phyloP scores from a whole-genome alignment of 2,888 invertebrate genomes.

The Xestia sexstrigata region DNA sequence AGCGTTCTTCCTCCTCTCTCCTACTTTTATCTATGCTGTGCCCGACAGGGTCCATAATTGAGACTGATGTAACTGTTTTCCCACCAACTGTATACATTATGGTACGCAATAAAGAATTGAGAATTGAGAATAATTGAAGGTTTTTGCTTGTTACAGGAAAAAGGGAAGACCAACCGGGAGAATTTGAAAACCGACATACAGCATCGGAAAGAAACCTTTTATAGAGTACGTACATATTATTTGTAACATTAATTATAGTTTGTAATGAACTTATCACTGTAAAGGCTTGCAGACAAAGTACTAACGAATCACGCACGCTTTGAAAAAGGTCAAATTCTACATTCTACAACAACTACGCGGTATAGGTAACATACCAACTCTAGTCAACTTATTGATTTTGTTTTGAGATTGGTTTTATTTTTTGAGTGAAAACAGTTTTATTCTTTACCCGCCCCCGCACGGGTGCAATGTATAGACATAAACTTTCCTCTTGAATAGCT shows the following conservation, averaged over 20 bases:
- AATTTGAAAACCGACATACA: slow-evolving; percentile 88
- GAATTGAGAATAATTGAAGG: slow-evolving; percentile 9
- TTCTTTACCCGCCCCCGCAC: too few relatives aligned
- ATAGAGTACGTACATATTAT: slow-evolving; percentile 81
- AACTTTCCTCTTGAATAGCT: too few relatives aligned
- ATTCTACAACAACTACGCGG: slow-evolving; percentile 36
- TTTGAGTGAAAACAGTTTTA: neutral
- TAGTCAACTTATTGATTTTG: too few relatives aligned
- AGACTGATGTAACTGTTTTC: too few relatives aligned
- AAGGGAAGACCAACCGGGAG: slow-evolving; percentile 86
- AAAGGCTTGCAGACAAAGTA: slow-evolving; percentile 22
- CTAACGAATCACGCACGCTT: slow-evolving; percentile 45
- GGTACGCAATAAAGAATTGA: too few relatives aligned
- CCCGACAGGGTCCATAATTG: too few relatives aligned
- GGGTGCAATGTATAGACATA: too few relatives aligned
- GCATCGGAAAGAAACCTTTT: slow-evolving; percentile 88
- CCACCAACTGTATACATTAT: too few relatives aligned
- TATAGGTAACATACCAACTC: neutral
- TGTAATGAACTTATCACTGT: slow-evolving; percentile 14
- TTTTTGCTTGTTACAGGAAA: slow-evolving; percentile 84
- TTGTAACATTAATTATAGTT: slow-evolving; percentile 1
- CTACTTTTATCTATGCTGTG: too few relatives aligned
- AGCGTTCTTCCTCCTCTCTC: too few relatives aligned
- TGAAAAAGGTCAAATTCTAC: slow-evolving; percentile 55
- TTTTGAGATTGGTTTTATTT: neutral